Base-by-base conservation (phyloP, 1,140 invertebrate species). In the Drosophila tropicalis region DNA sequence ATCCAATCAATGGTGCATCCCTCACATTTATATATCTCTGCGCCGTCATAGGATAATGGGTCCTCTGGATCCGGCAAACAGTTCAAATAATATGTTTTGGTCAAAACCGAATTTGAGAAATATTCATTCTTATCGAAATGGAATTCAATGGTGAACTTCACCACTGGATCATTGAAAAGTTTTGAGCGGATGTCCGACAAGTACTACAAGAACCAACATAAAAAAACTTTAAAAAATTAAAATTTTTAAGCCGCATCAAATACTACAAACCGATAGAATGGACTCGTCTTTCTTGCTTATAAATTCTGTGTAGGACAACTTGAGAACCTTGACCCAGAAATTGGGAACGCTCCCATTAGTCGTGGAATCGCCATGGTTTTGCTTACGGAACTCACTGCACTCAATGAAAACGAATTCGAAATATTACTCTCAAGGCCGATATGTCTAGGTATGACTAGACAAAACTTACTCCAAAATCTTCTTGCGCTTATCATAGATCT, bases 241-340 rank as follows among this genome's bases (percentile, higher is more conserved):
- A 13, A 32, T 17, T 22, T 62, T 12, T 84, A 40, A 5, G 29
- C 5, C 29, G 5, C 29, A 5, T 41, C 12, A 17, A 58, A 1
- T 3, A 2, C 12, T 15, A 60, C 71, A 64, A 32, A 92, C 87
- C 29, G 98, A 96, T 2, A 97, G 95, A 83, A 97, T 96, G 93
- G 98, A 97, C 83, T 97, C 95, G 72, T 97, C 96, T 84, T 96
- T 95, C 29, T 96, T 77, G 97, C 96, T 75, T 94, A 94, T 64
- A 97, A 93, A 90, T 96, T 94, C 66, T 93, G 95, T 72, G 95
- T 96, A 94, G 96, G 90, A 91, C 5, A 86, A 97, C 79, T 97
- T 97, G 70, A 98, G 96, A 78, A 97, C 96, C n/a, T 95, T 97
- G 25, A 98, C 91, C 98, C 98, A 99, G 92, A 99, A 99, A 39